These are phyloP conservation scores for Phengaris alcon DNA, from an alignment of 2,888 invertebrate species.

Conservation along the genomic window DNA sequence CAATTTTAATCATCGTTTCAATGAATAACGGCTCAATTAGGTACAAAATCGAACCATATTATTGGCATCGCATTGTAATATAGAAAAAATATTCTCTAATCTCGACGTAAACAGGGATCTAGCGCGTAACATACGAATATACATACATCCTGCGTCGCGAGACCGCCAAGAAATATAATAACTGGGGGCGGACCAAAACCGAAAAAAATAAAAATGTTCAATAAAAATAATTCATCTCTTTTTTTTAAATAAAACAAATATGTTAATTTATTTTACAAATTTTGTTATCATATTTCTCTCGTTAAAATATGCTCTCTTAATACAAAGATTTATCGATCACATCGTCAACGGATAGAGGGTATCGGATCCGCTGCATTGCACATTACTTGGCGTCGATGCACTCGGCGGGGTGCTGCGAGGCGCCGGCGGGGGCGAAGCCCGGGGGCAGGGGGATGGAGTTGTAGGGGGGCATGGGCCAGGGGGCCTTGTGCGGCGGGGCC, in stretches of 20 bases:
- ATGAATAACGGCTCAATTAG: conserved; percentile 64
- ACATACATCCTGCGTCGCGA: conserved; percentile 55
- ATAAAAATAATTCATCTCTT: conserved; percentile 50
- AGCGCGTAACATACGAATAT: conserved; percentile 64
- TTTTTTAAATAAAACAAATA: conserved; percentile 76
- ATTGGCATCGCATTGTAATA: conserved; percentile 73
- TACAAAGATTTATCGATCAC: conserved; percentile 78
- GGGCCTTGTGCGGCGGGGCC: conserved; percentile 42
- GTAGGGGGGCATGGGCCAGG: conserved; percentile 47
- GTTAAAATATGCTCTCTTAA: conserved; percentile 77
- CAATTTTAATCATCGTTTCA: conserved; percentile 65
- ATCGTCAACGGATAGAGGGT: conserved; percentile 66
- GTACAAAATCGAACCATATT: conserved; percentile 69
- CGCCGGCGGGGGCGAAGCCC: conserved; percentile 69
- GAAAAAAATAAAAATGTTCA: conserved; percentile 43
- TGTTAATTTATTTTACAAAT: conserved; percentile 79
- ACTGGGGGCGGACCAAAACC: conserved; percentile 47
- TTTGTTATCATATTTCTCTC: conserved; percentile 80
- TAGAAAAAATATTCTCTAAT: conserved; percentile 71
- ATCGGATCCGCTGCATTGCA: conserved; percentile 44
- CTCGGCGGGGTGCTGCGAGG: conserved; percentile 64
- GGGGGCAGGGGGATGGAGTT: conserved; percentile 65
- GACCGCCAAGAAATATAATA: conserved; percentile 62
- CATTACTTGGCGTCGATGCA: conserved; percentile 77
- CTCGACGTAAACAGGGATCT: conserved; percentile 66